Base-by-base conservation (phyloP, 1,140 invertebrate genomes). In the Liolophura sinensis region DNA sequence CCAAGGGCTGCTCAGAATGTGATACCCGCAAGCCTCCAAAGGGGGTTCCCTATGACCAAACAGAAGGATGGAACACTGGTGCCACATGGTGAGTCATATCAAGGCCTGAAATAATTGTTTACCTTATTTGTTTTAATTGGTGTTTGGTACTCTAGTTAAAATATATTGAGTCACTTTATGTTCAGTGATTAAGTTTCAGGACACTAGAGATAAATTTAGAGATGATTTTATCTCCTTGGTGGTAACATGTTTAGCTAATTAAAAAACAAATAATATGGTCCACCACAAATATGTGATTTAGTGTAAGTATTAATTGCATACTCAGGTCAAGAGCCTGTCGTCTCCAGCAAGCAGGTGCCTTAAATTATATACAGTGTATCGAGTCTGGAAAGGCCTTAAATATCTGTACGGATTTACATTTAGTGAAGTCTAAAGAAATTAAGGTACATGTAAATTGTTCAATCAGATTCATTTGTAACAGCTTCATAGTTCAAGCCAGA, bases 1-100 rank as follows among this genome's bases (percentile, higher is more conserved):
- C 72, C 74, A 16, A 59, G 65, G 49, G 66, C 67, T 18, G 54
- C 25, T 15, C 54, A 64, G 55, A 62, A 51, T 31, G 59, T 76
- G 64, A 72, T 52, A 11, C 70, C 71, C 7, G 56, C 50, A 27
- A 67, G 25, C 22, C 64, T 68, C 52, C 60, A 58, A 25, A 65
- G 57, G 20, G 65, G 68, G 14, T 59, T 59, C 52, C 63, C 72
- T 20, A 62, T 65, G 18, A 69, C 66, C 61, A 73, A 51, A 40
- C 71, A 74, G 52, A 60, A 69, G 25, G 67, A 65, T 55, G 72
- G 66, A 58, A 68, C 74, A 65, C 51, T 74, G 7, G 72, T 70
- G 14, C 74, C 74, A 58, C 65, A 76, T 69, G 74, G 74, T 76
- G 55, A 60, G 50, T 20, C 31, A 40, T 22, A 48, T 16, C 47